Conservation (phyloP, 2,888 invertebrate genomes). For the Philereme transversata region DNA sequence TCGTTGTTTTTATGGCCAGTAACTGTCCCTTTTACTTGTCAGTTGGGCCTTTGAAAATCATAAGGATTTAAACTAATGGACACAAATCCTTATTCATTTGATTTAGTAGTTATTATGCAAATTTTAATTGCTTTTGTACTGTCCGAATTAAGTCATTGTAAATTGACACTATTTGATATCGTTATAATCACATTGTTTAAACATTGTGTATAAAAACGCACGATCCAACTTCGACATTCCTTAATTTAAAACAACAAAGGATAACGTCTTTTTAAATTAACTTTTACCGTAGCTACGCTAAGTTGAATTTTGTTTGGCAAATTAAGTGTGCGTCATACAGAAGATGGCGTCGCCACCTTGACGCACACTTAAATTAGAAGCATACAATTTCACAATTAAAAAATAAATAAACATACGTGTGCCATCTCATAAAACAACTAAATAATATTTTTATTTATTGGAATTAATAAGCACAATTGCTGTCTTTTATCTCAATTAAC, state of each 20-base stretch:
- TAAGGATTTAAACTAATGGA: slow-evolving; percentile 2
- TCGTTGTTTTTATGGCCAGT: no score
- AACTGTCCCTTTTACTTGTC: no score
- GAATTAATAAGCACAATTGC: no score
- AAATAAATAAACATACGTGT: no score
- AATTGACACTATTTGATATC: slow-evolving; percentile 45
- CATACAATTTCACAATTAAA: no score
- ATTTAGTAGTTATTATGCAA: slow-evolving; percentile 18
- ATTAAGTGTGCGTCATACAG: no score
- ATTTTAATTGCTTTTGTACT: slow-evolving; percentile 49
- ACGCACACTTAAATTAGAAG: no score
- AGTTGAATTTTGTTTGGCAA: neutral
- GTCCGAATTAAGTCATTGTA: slow-evolving; percentile 43
- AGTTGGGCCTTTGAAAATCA: neutral
- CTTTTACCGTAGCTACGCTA: slow-evolving; percentile 4
- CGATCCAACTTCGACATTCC: slow-evolving; percentile 20
- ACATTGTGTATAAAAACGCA: slow-evolving; percentile 30
- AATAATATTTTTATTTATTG: no score
- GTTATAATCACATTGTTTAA: slow-evolving; percentile 20
- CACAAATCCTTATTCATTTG: neutral
- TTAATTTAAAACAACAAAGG: slow-evolving; percentile 29
- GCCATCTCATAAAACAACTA: no score
- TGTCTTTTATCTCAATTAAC: neutral
- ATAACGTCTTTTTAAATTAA: slow-evolving; percentile 15
- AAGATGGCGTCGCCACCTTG: no score